These are phyloP conservation scores for Onychorhynchus coronatus DNA, from an alignment of 2,113 vertebrate genomes.

Conservation along the genomic window DNA sequence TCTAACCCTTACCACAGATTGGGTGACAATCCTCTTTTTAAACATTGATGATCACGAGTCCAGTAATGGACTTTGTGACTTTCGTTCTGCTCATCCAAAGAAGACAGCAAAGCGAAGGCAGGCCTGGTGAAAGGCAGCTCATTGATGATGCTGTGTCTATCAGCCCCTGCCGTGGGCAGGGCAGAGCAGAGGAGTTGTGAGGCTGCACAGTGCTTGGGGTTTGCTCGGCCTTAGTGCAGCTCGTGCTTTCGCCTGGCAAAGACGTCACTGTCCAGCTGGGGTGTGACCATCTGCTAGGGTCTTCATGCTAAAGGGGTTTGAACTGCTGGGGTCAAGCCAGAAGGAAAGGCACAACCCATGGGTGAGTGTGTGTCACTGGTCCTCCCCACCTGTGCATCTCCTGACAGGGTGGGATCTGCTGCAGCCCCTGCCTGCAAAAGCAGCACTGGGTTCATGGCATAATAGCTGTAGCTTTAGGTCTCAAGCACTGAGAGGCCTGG, in stretches of 20 bases:
- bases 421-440: neutral
- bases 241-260: neutral
- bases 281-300: neutral
- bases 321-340: neutral
- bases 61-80: neutral
- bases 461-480: neutral
- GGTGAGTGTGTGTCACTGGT: accelerated
- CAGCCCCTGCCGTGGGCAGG: neutral
- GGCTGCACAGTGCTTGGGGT: accelerated
- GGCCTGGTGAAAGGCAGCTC: neutral
- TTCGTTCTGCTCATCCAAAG: neutral
- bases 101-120: neutral
- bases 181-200: neutral
- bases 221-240: neutral
- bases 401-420: neutral
- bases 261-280: neutral
- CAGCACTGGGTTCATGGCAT: neutral
- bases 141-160: neutral
- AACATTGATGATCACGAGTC: neutral
- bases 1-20: neutral
- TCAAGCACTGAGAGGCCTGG: neutral
- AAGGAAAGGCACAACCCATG: neutral
- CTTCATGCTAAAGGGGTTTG: neutral
- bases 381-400: neutral
- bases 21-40: neutral